These are phyloP conservation scores for Ips typographus DNA, from an alignment of 1,140 invertebrate species.

Conservation along the genomic window DNA sequence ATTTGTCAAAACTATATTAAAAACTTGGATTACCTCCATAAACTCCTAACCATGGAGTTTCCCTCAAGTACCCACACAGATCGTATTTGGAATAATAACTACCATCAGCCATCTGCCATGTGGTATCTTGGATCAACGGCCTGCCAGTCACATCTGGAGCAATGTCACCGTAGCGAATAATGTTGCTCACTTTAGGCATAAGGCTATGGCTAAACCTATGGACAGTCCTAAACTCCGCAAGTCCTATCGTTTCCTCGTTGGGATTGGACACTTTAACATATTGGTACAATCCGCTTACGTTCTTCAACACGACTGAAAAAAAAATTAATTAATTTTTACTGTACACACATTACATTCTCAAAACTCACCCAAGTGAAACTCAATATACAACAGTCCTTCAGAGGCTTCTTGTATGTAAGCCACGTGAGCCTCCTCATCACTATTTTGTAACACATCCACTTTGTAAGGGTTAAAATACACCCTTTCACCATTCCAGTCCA, in stretches of 20 bases:
- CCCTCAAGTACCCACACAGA: conserved; percentile 21
- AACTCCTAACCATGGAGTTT: conserved; percentile 27
- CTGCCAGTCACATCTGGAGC: conserved; percentile 8
- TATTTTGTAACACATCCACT: conserved; percentile 1
- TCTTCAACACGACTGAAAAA: conserved; percentile 5
- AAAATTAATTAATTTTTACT: neutral
- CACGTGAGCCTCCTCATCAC: conserved; percentile 9
- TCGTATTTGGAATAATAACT: conserved; percentile 30
- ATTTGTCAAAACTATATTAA: too few species aligned
- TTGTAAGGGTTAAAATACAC: conserved; percentile 8
- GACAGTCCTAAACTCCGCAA: conserved; percentile 18
- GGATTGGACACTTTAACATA: conserved; percentile 22
- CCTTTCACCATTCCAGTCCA: conserved; percentile 24
- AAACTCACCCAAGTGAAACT: conserved; percentile 17
- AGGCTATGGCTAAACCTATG: conserved; percentile 14
- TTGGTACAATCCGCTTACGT: conserved; percentile 19
- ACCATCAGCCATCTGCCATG: conserved; percentile 21
- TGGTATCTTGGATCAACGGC: conserved; percentile 27
- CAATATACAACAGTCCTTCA: conserved; percentile 11
- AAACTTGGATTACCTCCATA: conserved; percentile 12
- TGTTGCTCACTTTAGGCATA: conserved; percentile 26
- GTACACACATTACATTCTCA: neutral
- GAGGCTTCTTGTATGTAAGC: conserved; percentile 14
- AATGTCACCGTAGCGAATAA: conserved; percentile 5
- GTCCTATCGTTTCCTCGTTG: conserved; percentile 4